phyloP scores from a whole-genome alignment of 2,888 invertebrate genomes.

The Dolomedes plantarius region DNA sequence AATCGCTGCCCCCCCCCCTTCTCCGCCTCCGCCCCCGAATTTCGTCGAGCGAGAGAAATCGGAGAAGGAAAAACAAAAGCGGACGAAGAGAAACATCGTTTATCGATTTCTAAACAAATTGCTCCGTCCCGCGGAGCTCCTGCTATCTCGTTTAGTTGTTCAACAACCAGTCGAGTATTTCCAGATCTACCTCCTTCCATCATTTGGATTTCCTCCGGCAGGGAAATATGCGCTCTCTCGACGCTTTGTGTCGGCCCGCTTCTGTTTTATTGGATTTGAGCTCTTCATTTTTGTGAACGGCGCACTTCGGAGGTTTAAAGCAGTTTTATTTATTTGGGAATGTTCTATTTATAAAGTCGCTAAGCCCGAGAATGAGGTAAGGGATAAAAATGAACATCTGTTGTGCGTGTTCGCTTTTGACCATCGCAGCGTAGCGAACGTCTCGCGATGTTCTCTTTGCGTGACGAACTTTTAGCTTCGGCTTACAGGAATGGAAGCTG shows the following conservation, averaged over 20 bases:
- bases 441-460: too few species aligned
- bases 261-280: neutral
- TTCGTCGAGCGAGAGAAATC: too few species aligned
- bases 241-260: neutral
- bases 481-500: too few species aligned
- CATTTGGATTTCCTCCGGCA: neutral
- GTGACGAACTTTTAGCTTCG: too few species aligned
- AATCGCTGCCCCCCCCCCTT: too few species aligned
- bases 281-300: neutral
- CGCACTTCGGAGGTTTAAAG: neutral
- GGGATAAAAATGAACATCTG: too few species aligned
- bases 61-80: too few species aligned
- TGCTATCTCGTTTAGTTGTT: conserved; percentile 1
- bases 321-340: neutral
- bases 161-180: neutral
- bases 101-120: conserved; percentile 3
- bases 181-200: neutral
- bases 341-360: neutral
- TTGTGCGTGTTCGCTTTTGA: too few species aligned
- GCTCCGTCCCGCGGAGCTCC: neutral
- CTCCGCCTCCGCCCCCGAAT: too few species aligned
- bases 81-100: neutral
- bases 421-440: too few species aligned
- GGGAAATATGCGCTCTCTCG: neutral
- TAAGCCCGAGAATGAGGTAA: neutral